A percentile compares a stretch with the other conserved stretches of the same genome.
Evolutionary conservation across 2,888 invertebrate species (phyloP).

Genomic region (Drosophila sordidula): DNA sequence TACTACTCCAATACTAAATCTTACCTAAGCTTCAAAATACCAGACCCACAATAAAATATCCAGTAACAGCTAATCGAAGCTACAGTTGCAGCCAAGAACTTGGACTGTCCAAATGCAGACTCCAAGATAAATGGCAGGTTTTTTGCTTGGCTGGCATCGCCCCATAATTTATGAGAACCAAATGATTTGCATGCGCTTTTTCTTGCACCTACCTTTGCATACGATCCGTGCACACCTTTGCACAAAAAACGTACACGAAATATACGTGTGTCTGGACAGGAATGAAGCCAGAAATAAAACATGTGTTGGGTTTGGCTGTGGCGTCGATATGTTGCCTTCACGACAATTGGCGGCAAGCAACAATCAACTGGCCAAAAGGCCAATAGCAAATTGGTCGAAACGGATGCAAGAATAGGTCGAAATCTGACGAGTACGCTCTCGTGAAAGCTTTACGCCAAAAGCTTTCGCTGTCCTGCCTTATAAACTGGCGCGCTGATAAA

Average conservation of each 20-base stretch:
- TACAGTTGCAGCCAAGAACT: conserved; percentile 4
- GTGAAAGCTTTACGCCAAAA: conserved; percentile 52
- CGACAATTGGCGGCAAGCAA: conserved; percentile 69
- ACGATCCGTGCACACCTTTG: conserved; percentile 14
- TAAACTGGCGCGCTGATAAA: conserved; percentile 60
- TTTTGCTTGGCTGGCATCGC: conserved; percentile 53
- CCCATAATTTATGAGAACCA: conserved; percentile 73
- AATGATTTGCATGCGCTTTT: conserved; percentile 76
- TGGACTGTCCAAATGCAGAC: conserved; percentile 1
- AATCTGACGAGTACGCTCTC: conserved; percentile 45
- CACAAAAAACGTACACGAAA: conserved; percentile 11
- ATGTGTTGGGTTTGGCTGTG: conserved; percentile 34
- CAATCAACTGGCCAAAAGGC: conserved; percentile 40
- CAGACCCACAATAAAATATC: not conserved
- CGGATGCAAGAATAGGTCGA: conserved; percentile 40
- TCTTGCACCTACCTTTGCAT: conserved; percentile 43
- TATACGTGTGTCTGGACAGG: conserved; percentile 7
- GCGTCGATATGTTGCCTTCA: conserved; percentile 61
- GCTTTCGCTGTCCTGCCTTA: conserved; percentile 61
- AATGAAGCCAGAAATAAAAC: conserved; percentile 28
- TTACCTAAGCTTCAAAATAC: not conserved
- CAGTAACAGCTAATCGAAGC: conserved; percentile 10
- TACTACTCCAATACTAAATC: not conserved
- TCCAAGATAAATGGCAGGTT: conserved; percentile 71
- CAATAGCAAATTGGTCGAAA: conserved; percentile 70